Evolutionary conservation across 2,888 invertebrate genomes (phyloP).

Genomic region (Trachelus troglodyta): DNA sequence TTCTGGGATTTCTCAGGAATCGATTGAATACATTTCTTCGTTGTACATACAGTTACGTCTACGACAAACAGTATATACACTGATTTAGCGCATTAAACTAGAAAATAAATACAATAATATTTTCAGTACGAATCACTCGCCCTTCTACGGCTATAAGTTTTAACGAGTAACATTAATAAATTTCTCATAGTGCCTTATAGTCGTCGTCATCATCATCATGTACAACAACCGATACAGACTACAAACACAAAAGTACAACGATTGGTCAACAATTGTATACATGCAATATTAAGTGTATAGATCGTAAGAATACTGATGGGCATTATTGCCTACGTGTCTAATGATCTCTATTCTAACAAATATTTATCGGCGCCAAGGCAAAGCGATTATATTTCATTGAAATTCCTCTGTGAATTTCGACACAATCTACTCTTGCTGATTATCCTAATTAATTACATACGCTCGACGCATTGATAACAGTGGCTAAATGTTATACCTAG

Average conservation of each 20-base stretch:
- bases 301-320: slow-evolving; percentile 27
- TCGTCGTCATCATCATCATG: background rate
- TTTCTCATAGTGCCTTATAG: slow-evolving; percentile 10
- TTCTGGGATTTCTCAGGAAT: background rate
- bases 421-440: background rate
- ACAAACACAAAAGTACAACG: slow-evolving; percentile 33
- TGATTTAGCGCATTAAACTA: slow-evolving; percentile 27
- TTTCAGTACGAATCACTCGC: slow-evolving; percentile 16
- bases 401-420: background rate
- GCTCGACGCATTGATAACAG: background rate
- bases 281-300: background rate
- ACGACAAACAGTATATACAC: slow-evolving; percentile 13
- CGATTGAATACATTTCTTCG: background rate
- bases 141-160: slow-evolving; percentile 13
- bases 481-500: background rate
- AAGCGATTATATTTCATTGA: background rate
- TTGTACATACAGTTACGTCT: background rate
- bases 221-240: slow-evolving; percentile 16
- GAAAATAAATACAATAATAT: slow-evolving; percentile 35
- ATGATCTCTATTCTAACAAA: background rate
- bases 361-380: background rate
- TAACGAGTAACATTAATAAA: slow-evolving; percentile 22
- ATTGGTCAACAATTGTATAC: slow-evolving; percentile 47
- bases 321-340: slow-evolving; percentile 2
- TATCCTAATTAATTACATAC: background rate